A percentile compares a stretch with the other conserved stretches of the same genome.
Evolutionary conservation across 2,797 vertebrate genomes (phyloP).

Genomic region (Gymnodraco acuticeps): DNA sequence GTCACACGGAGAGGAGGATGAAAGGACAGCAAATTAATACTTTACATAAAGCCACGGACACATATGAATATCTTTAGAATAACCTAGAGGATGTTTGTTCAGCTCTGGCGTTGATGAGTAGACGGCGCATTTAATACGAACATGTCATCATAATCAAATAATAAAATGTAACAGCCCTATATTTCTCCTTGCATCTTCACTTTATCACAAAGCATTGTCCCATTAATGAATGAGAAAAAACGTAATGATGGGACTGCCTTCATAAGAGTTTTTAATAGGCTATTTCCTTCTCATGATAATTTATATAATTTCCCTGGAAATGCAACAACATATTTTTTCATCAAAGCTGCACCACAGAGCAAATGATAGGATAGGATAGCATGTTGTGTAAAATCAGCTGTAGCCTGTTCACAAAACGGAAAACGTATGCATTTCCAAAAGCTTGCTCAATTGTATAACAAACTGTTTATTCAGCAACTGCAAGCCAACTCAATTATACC

Average conservation of each 20-base stretch:
- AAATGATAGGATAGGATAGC: background rate
- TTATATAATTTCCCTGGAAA: background rate
- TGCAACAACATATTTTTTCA: no score
- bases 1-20: background rate
- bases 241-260: background rate
- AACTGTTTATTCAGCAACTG: background rate
- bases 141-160: background rate
- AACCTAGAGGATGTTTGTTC: background rate
- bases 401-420: background rate
- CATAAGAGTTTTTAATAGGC: background rate
- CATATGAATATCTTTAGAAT: background rate
- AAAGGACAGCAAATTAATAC: background rate
- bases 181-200: background rate
- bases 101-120: background rate
- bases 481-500: slow-evolving; percentile 68
- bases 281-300: background rate
- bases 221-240: background rate
- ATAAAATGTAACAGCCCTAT: no score
- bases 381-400: background rate
- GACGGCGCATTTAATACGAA: no score
- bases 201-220: background rate
- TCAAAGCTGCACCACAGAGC: background rate
- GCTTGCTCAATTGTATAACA: background rate
- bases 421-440: background rate
- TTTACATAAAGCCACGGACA: background rate